These are phyloP conservation scores for Agriopis aurantiaria DNA, from an alignment of 2,888 invertebrate genomes.

Conservation along the genomic window DNA sequence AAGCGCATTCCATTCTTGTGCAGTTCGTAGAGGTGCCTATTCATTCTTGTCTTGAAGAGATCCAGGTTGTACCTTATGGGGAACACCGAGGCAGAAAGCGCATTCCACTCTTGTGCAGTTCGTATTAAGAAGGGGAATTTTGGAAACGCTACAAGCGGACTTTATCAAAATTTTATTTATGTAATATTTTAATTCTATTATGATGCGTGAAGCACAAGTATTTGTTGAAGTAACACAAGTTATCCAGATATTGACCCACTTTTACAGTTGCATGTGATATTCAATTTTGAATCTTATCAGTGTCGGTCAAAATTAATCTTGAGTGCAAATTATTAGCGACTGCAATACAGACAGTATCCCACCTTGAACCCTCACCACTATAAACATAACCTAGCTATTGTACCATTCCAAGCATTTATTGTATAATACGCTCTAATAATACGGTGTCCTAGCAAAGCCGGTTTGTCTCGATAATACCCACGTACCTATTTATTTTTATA, in stretches of 20 bases:
- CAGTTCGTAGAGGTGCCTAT: too few species aligned
- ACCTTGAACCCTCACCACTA: conserved; percentile 48
- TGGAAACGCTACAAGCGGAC: too few species aligned
- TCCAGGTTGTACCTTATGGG: too few species aligned
- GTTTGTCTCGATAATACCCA: conserved; percentile 83
- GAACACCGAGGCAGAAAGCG: too few species aligned
- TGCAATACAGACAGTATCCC: conserved; percentile 14
- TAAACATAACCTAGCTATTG: conserved; percentile 51
- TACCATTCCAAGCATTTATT: conserved; percentile 47
- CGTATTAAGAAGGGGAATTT: too few species aligned
- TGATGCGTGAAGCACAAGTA: too few species aligned
- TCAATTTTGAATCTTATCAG: conserved; percentile 23
- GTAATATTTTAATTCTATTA: too few species aligned
- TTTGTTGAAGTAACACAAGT: too few species aligned
- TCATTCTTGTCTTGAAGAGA: too few species aligned
- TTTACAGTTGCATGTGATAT: conserved; percentile 5
- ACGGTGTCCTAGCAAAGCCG: conserved; percentile 79
- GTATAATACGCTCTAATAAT: conserved; percentile 79
- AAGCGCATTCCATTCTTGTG: too few species aligned
- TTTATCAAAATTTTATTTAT: too few species aligned
- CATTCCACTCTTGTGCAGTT: too few species aligned
- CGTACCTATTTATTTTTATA: conserved; percentile 83
- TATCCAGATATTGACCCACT: conserved; percentile 13
- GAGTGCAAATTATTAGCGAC: not conserved
- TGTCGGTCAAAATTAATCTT: not conserved